These are phyloP conservation scores for Sciurus vulgaris DNA, from an alignment of 2,797 vertebrate genomes.

Conservation along the genomic window DNA sequence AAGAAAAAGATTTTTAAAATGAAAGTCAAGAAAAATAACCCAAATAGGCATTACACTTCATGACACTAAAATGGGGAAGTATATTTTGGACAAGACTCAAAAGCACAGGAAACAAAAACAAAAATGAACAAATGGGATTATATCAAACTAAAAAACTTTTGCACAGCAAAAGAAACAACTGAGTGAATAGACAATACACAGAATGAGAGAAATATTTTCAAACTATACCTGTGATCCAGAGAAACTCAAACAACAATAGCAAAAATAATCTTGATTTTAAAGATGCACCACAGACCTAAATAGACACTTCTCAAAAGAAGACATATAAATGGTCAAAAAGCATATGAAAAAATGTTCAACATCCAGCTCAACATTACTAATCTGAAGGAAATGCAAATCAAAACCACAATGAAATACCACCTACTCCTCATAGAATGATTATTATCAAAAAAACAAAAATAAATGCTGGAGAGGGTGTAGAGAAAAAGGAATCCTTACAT, in stretches of 20 bases:
- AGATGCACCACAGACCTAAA: neutral
- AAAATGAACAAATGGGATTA: too few relatives aligned
- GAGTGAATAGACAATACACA: neutral
- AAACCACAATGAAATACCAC: neutral
- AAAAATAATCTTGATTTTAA: neutral
- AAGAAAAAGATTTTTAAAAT: conserved; percentile 52
- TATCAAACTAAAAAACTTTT: neutral
- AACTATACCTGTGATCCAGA: neutral
- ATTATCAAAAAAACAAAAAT: neutral
- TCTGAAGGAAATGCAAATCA: neutral
- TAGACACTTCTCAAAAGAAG: neutral
- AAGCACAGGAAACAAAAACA: neutral
- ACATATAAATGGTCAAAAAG: neutral
- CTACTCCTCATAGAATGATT: neutral
- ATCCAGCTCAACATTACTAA: neutral
- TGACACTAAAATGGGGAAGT: neutral
- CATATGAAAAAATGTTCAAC: neutral
- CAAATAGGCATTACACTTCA: neutral
- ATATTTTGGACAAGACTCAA: neutral
- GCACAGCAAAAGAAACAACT: neutral
- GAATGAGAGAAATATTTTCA: neutral
- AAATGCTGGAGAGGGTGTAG: neutral
- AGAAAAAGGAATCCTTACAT: neutral
- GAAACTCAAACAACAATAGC: neutral
- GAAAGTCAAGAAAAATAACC: neutral